Conservation (phyloP, 2,797 vertebrate species). For the Sebastes matsubarae region DNA sequence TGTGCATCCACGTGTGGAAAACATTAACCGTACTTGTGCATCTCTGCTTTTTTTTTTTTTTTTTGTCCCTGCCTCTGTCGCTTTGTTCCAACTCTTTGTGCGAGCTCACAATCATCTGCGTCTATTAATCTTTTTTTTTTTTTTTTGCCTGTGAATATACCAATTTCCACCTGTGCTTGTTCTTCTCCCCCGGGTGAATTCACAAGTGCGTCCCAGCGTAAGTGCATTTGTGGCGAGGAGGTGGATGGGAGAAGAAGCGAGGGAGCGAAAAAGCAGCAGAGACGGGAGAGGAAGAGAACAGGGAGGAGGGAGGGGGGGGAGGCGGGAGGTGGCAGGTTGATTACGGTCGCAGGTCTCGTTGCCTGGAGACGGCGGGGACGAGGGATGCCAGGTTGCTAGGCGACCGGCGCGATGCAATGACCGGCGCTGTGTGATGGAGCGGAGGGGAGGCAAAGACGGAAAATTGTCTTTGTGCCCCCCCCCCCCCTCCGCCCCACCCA, state of each 20-base stretch:
- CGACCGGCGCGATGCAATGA: slow-evolving; percentile 82
- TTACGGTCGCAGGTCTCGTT: slow-evolving; percentile 87
- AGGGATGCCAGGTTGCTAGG: slow-evolving; percentile 87
- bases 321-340: slow-evolving; percentile 81
- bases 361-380: slow-evolving; percentile 83
- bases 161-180: slow-evolving; percentile 69
- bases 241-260: slow-evolving; percentile 48
- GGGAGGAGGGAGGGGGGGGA: slow-evolving; percentile 18
- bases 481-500: slow-evolving; percentile 27
- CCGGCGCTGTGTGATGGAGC: slow-evolving; percentile 81
- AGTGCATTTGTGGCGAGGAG: slow-evolving; percentile 57
- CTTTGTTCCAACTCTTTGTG: slow-evolving; percentile 63
- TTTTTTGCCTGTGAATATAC: slow-evolving; percentile 35
- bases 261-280: slow-evolving; percentile 60
- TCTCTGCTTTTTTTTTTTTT: slow-evolving; percentile 23
- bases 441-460: slow-evolving; percentile 71
- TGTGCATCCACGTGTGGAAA: slow-evolving; percentile 44
- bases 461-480: slow-evolving; percentile 79
- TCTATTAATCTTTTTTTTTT: slow-evolving; percentile 26
- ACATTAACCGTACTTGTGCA: slow-evolving; percentile 41
- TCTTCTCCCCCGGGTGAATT: slow-evolving; percentile 47
- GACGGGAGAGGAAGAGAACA: slow-evolving; percentile 49
- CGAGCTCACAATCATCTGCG: slow-evolving; percentile 18
- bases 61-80: slow-evolving; percentile 20
- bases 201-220: slow-evolving; percentile 58